Evolutionary conservation across 2,797 vertebrate species (phyloP), one percentile per base, ranked within the genome.

Genomic region (Botia almorhae): DNA sequence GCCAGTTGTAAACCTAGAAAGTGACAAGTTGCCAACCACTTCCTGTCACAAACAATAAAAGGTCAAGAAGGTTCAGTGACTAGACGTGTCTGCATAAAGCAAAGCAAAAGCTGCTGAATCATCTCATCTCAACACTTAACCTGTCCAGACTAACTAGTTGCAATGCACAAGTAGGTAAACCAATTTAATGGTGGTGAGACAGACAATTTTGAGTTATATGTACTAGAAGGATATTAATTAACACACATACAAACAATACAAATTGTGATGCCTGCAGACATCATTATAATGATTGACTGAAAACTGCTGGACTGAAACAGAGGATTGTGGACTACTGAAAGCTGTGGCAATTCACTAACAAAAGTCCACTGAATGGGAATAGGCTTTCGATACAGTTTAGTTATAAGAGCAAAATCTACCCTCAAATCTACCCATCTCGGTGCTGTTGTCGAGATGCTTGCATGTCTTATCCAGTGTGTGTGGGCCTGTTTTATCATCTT

Each of bases 151-250:
- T 76, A 83, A 75, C 71, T 83, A 73, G 67, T 74, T 71, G 23
- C 58, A 65, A 78, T 69, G 50, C 73, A 60, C 70, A 48, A 56
- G 21, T 21, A 71, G 23, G 46, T 51, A 75, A 69, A 81, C 11
- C 19, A 50, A 75, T 43, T 29, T 75, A 78, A 67, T 17, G 43
- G 11, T 48, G 21, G 29, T 39, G n/a, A 61, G 74, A 56, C 48
- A 7, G 53, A 26, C 21, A 8, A 43, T 43, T 43, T 4, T 2
- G 4, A 50, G 63, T 36, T 13, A 43, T 81, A 67, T 76, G 46
- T 69, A 71, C 16, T n/a, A 71, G 26, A 76, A 76, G 14, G 43
- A 76, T 64, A 85, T 83, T 79, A 83, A 85, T 83, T 79, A 78
- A 64, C 64, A 78, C 11, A 69, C 43, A 67, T 43, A 1, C 7